phyloP scores from a whole-genome alignment of 2,113 vertebrate species.

The Arothron firmamentum region DNA sequence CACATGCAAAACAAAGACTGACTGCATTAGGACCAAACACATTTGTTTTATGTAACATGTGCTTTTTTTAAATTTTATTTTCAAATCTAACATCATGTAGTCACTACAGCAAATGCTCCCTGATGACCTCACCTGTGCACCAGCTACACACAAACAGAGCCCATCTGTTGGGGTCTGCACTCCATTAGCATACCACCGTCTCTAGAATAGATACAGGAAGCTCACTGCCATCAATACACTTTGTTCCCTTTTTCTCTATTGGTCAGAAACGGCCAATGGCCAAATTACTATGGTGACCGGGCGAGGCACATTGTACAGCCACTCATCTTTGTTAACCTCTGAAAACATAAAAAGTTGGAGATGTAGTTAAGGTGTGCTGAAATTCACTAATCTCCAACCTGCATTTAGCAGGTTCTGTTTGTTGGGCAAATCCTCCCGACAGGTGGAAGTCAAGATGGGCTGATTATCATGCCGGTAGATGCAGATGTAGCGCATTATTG shows the following conservation, averaged over 20 bases:
- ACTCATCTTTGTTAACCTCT: background rate
- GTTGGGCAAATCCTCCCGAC: background rate
- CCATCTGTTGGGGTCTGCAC: constrained; percentile 57
- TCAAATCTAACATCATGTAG: too few relatives aligned
- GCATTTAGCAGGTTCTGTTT: background rate
- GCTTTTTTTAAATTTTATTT: too few relatives aligned
- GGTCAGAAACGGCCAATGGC: constrained; percentile 12
- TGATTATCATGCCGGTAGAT: background rate
- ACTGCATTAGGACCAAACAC: too few relatives aligned
- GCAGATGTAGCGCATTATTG: too few relatives aligned
- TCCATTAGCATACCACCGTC: constrained; percentile 69
- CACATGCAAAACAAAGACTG: background rate
- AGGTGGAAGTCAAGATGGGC: background rate
- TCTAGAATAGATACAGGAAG: constrained; percentile 47
- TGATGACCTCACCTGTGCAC: constrained; percentile 50
- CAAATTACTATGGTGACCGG: constrained; percentile 44
- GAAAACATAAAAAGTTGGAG: constrained; percentile 2
- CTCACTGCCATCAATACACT: constrained; percentile 35
- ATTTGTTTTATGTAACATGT: background rate
- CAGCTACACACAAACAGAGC: constrained; percentile 49
- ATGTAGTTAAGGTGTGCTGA: background rate
- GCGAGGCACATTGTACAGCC: background rate
- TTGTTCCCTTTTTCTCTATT: constrained; percentile 25
- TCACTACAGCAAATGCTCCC: background rate
- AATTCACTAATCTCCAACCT: background rate